Evolutionary conservation across 2,113 vertebrate genomes (phyloP), one percentile per base, ranked within the genome.

Genomic region (Rhinolophus ferrumequinum): DNA sequence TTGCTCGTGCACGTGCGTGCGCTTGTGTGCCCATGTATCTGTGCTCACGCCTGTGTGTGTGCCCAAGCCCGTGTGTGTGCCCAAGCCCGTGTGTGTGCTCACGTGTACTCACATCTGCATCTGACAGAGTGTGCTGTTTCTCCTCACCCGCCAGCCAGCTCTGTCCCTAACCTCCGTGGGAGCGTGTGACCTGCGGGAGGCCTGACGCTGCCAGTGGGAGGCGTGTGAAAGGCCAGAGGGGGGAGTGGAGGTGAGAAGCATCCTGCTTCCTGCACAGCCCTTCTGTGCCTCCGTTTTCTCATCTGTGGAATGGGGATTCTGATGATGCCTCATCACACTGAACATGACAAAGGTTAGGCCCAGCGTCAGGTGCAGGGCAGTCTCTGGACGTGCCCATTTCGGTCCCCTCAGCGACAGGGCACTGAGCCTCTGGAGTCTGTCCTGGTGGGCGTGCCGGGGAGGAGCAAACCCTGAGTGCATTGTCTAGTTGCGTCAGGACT

Each of bases 191-290:
- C 56, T 14, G 0, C 7, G 28, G 30, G 56, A 85, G 28, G n/a
- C 56, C 69, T 0, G 16, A 16, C 0, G 0, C 10, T 24, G 26
- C 69, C 2, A 1, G 15, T 30, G 14, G 41, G 38, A 41, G 24
- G 52, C 8, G 1, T 54, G 21, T 60, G 56, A 58, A 44, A 26
- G 14, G 50, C 18, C 2, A 26, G 58, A 13, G 22, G 47, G n/a
- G n/a, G 33, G 21, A 38, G 18, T 3, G 8, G 41, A 26, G n/a
- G 22, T 66, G 44, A 28, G 9, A 5, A 35, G 67, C 67, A 72
- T 1, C 4, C 38, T 58, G 9, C 26, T 41, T 72, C 26, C 44
- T 8, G 26, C 47, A 50, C 47, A 10, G 47, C 47, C 35, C 62
- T 80, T 19, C 81, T n/a, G 41, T 30, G 1, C 33, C 69, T 52